phyloP scores from a whole-genome alignment of 2,113 vertebrate genomes.

The Laterallus jamaicensis region DNA sequence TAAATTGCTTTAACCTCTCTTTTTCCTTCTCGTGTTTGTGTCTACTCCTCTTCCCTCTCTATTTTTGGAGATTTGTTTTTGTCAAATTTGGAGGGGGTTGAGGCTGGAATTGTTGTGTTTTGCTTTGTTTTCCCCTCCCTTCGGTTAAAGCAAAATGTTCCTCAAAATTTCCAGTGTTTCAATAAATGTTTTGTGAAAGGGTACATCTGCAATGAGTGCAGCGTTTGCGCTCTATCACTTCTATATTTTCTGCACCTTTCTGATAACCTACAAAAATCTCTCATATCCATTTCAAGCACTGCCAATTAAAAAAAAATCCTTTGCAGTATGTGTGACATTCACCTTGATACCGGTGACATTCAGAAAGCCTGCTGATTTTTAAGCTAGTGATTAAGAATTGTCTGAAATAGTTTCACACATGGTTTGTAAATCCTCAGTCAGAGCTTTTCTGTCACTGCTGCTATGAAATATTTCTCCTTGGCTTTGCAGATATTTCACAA shows the following conservation, averaged over 20 bases:
- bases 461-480: constrained; percentile 32
- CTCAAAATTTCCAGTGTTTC: background rate
- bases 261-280: background rate
- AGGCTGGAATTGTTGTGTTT: background rate
- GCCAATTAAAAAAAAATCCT: background rate
- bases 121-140: no score
- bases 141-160: background rate
- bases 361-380: constrained; percentile 23
- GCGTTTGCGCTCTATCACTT: background rate
- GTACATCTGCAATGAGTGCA: background rate
- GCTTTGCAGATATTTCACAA: constrained; percentile 10
- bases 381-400: constrained; percentile 49
- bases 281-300: background rate
- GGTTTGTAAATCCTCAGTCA: constrained; percentile 38
- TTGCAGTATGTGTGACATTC: background rate
- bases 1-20: background rate
- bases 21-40: background rate
- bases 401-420: constrained; percentile 53
- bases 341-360: constrained; percentile 27
- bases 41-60: background rate
- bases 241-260: background rate
- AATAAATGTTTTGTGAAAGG: background rate
- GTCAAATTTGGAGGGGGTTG: background rate
- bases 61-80: background rate
- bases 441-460: constrained; percentile 6